Percentiles rank a stretch among this genome's conserved stretches.
Evolutionary conservation across 2,797 vertebrate species (phyloP).

Genomic region (Lepus oiostolus): DNA sequence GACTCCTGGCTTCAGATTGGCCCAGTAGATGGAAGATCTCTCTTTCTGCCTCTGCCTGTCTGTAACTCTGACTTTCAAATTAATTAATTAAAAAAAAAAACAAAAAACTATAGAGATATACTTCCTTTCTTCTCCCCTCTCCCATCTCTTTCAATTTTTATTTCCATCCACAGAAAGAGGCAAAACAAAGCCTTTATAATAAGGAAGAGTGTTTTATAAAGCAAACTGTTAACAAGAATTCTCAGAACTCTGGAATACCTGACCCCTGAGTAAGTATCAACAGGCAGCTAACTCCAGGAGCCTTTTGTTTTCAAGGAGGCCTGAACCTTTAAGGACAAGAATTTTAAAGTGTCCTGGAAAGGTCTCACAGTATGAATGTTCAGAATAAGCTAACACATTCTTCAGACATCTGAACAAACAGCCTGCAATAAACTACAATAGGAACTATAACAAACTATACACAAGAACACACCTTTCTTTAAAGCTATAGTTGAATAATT

Average conservation of each 20-base stretch:
- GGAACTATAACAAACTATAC: background rate
- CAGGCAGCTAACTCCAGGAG: background rate
- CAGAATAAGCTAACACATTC: background rate
- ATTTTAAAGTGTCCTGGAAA: background rate
- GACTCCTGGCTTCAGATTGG: too few relatives aligned
- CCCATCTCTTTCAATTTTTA: background rate
- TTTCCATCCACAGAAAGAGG: background rate
- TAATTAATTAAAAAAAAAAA: too few relatives aligned
- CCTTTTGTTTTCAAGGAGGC: background rate
- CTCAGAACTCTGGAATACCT: background rate
- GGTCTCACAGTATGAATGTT: background rate
- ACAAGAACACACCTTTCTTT: slow-evolving; percentile 13
- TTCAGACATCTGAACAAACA: slow-evolving; percentile 30
- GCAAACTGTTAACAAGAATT: background rate
- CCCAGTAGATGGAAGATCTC: too few relatives aligned
- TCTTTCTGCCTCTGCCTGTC: too few relatives aligned
- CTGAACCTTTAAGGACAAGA: slow-evolving; percentile 29
- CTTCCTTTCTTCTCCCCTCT: background rate
- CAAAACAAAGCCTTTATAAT: background rate
- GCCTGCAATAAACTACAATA: background rate
- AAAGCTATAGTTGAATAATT: slow-evolving; percentile 23
- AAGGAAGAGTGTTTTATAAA: background rate
- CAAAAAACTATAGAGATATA: background rate
- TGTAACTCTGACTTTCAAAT: too few relatives aligned
- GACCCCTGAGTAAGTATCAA: background rate